Conservation (phyloP, 2,888 invertebrate species). For the Margaritifera margaritifera region DNA sequence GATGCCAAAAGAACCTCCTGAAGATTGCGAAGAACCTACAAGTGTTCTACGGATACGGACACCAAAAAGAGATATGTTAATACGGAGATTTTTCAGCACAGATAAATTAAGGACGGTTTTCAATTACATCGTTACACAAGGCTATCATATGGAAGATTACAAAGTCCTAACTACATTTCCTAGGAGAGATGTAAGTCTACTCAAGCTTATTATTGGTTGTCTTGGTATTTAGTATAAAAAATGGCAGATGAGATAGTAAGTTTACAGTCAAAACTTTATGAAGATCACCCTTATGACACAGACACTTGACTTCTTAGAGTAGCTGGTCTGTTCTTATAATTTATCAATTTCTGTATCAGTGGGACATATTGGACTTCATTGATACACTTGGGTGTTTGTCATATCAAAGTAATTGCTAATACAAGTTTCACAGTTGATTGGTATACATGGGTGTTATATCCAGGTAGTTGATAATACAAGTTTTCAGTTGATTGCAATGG, state of each 20-base stretch:
- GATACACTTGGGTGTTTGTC: too few relatives aligned
- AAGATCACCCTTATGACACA: too few relatives aligned
- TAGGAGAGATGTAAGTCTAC: slow-evolving; percentile 89
- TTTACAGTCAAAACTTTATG: too few relatives aligned
- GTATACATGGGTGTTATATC: too few relatives aligned
- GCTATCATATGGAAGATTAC: slow-evolving; percentile 88
- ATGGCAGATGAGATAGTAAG: slow-evolving; percentile 1
- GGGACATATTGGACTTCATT: too few relatives aligned
- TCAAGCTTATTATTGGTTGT: neutral
- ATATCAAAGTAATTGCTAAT: too few relatives aligned
- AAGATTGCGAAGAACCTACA: slow-evolving; percentile 57
- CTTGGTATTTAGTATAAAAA: neutral
- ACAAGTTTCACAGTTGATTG: too few relatives aligned
- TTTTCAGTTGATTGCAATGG: too few relatives aligned
- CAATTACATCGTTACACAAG: slow-evolving; percentile 90
- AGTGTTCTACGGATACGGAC: slow-evolving; percentile 82
- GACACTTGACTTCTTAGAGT: too few relatives aligned
- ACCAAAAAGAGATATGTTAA: slow-evolving; percentile 84
- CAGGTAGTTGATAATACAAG: too few relatives aligned
- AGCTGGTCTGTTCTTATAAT: too few relatives aligned
- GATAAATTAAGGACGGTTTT: slow-evolving; percentile 81
- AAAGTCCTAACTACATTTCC: slow-evolving; percentile 96
- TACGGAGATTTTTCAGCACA: slow-evolving; percentile 82
- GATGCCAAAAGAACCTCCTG: slow-evolving; percentile 73
- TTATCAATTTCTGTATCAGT: too few relatives aligned